These are phyloP conservation scores for Mythimna albipuncta DNA, from an alignment of 2,888 invertebrate genomes.

Conservation along the genomic window DNA sequence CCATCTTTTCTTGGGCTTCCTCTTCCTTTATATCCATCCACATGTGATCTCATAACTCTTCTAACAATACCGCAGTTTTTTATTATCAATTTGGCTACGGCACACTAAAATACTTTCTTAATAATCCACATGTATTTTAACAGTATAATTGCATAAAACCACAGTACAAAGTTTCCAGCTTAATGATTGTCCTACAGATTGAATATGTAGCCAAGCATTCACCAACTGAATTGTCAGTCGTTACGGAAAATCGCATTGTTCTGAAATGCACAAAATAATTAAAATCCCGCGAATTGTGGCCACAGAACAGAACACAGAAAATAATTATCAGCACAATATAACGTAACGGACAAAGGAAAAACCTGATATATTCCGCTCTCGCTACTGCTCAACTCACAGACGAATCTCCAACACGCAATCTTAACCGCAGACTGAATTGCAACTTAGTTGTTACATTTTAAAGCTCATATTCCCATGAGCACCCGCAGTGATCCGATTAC, in stretches of 20 bases:
- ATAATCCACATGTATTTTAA: no score
- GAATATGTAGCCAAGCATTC: slow-evolving; percentile 5
- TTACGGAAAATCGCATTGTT: slow-evolving; percentile 30
- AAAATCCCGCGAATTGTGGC: slow-evolving; percentile 38
- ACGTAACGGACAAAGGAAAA: slow-evolving; percentile 33
- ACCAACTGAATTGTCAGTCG: slow-evolving; percentile 13
- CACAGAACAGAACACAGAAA: slow-evolving; percentile 35
- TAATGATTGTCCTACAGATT: slow-evolving; percentile 12
- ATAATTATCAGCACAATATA: slow-evolving; percentile 56
- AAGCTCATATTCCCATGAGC: slow-evolving; percentile 60
- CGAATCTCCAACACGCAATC: slow-evolving; percentile 36
- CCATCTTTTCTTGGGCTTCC: no score
- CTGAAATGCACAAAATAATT: slow-evolving; percentile 41
- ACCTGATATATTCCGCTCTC: slow-evolving; percentile 40
- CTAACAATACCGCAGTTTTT: no score
- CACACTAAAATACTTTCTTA: no score
- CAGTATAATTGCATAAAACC: not conserved
- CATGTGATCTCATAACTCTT: no score
- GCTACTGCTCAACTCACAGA: slow-evolving; percentile 35
- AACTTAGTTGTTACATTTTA: slow-evolving; percentile 44
- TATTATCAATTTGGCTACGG: no score
- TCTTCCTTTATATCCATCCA: no score
- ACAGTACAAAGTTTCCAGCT: not conserved
- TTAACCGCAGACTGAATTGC: slow-evolving; percentile 31
- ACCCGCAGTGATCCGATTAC: slow-evolving; percentile 62